These are phyloP conservation scores for Stigmatopora nigra DNA, from an alignment of 2,113 vertebrate species.

Conservation along the genomic window DNA sequence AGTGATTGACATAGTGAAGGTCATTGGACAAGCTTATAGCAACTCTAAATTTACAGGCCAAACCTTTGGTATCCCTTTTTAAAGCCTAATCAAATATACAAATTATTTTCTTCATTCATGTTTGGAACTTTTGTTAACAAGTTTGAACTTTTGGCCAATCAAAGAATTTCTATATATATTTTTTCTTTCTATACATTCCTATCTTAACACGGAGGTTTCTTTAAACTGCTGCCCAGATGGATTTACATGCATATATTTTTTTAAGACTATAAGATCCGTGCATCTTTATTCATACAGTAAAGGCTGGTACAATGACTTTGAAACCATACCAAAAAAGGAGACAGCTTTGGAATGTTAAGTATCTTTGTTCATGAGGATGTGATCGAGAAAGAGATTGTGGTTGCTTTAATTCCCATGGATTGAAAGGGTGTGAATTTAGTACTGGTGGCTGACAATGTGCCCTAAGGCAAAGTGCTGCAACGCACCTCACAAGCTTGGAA, in stretches of 20 bases:
- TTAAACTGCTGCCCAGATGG: background rate
- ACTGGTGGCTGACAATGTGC: constrained; percentile 1
- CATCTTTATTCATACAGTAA: background rate
- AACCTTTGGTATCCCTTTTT: too few species aligned
- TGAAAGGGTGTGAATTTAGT: background rate
- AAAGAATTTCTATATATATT: too few species aligned
- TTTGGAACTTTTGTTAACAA: too few species aligned
- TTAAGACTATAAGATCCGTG: background rate
- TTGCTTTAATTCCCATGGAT: background rate
- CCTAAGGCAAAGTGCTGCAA: background rate
- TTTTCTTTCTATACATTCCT: background rate
- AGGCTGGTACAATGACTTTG: too few species aligned
- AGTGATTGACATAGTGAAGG: too few species aligned
- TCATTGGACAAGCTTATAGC: too few species aligned
- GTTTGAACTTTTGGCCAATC: too few species aligned
- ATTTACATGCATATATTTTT: background rate
- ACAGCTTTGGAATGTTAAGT: background rate
- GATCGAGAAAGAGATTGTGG: background rate
- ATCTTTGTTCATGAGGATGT: background rate
- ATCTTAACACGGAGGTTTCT: background rate
- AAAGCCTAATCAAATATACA: too few species aligned
- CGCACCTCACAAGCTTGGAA: background rate
- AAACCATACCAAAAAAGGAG: background rate
- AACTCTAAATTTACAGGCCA: too few species aligned
- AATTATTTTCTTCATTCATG: too few species aligned